These are phyloP conservation scores for Numenius phaeopus DNA, from an alignment of 2,797 vertebrate species.

Conservation along the genomic window DNA sequence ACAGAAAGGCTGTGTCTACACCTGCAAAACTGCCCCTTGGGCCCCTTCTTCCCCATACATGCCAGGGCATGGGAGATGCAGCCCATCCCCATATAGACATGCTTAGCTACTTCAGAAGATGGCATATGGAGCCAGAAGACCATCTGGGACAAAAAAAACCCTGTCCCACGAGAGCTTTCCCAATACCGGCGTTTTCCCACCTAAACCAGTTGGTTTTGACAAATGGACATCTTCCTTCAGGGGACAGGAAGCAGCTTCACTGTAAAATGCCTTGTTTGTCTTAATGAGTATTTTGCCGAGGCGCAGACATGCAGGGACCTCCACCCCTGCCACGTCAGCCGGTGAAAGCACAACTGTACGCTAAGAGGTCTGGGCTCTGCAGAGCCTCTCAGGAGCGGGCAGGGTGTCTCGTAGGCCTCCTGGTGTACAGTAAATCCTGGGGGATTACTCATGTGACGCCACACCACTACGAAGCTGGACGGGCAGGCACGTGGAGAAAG, in stretches of 20 bases:
- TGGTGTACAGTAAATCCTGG: neutral
- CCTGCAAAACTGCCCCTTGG: neutral
- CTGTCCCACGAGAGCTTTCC: neutral
- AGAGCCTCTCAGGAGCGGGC: neutral
- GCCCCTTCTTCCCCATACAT: neutral
- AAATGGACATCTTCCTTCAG: neutral
- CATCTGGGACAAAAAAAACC: neutral
- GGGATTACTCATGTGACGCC: neutral
- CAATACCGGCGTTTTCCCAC: neutral
- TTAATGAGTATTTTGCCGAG: neutral
- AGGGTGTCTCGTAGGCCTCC: neutral
- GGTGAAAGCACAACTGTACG: neutral
- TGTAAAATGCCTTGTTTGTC: neutral
- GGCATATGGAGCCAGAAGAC: neutral
- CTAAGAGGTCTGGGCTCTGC: neutral
- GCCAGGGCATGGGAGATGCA: neutral
- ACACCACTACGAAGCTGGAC: fast-evolving
- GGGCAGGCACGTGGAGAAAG: neutral
- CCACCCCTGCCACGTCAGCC: fast-evolving
- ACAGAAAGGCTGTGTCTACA: neutral
- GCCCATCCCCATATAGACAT: neutral
- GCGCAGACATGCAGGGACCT: neutral
- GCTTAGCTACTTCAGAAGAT: neutral
- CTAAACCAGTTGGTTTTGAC: neutral
- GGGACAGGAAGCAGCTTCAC: neutral